Evolutionary conservation across 2,888 invertebrate genomes (phyloP), one percentile per base, ranked within the genome.

Genomic region (Drosophila hamatofila): DNA sequence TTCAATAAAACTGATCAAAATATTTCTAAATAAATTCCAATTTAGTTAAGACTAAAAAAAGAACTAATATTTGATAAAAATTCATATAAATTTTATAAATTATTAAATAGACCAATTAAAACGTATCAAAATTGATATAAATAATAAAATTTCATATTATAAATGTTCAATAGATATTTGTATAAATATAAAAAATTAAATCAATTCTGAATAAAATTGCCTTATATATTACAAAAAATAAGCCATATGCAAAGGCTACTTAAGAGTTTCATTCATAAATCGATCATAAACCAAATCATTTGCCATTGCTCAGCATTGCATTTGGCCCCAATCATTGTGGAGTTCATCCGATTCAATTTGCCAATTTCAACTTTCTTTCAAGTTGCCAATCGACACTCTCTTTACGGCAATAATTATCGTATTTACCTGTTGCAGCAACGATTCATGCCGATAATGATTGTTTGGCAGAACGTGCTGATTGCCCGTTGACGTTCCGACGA

Each of bases 371-470:
- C 66, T 61, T 61, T 76, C 61, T 58, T 35, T 57, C 51, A 16
- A 33, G 33, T 23, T 18, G 23, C 14, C 59, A 60, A 74, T 74
- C 64, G 64, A 67, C 72, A 67, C 67, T 76, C 72, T 72, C 58
- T 67, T 56, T 48, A 21, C 25, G 23, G 33, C 35, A 23, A 30
- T 74, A 62, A 65, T 68, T 66, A 79, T 62, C 55, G 52, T 64
- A 73, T 78, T 91, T 92, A 92, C 92, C 92, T 92, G 92, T 81
- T 88, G 88, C 77, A 87, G 64, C 66, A 88, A 62, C 71, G 91
- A 89, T 81, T 93, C 93, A 89, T 91, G 92, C 59, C 92, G 92
- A 91, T 92, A 93, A 84, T 93, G 92, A 91, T 93, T 93, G 85
- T 93, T 93, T 70, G 92, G 92, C 85, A 93, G 89, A 78, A 91